Conservation (phyloP, 1,140 invertebrate species). For the Teleogryllus occipitalis region DNA sequence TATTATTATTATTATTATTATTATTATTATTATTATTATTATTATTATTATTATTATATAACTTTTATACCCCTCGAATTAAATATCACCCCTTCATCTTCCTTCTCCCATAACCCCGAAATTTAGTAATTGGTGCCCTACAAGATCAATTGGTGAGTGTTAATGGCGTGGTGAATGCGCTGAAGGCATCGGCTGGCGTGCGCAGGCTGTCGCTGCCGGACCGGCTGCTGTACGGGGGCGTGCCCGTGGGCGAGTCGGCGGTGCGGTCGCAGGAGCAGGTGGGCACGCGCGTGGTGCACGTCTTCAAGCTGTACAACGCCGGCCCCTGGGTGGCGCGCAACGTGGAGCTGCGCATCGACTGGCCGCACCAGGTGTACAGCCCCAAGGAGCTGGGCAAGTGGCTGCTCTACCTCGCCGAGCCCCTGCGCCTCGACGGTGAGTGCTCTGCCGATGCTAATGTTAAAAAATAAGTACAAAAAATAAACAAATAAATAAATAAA, state of each 20-base stretch:
- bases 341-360: constrained; percentile 71
- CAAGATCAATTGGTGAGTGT: too few species aligned
- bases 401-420: constrained; percentile 78
- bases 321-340: constrained; percentile 76
- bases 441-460: background rate
- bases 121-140: too few species aligned
- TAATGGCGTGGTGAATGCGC: too few species aligned
- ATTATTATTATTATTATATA: too few species aligned
- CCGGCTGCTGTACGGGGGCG: constrained; percentile 80
- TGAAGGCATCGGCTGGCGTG: too few species aligned
- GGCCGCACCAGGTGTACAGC: constrained; percentile 83
- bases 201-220: constrained; percentile 42
- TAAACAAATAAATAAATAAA: too few species aligned
- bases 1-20: too few species aligned
- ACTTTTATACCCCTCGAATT: too few species aligned
- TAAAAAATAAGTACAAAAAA: too few species aligned
- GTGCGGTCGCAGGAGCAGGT: constrained; percentile 78
- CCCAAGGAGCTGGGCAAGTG: constrained; percentile 73
- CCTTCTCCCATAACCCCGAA: too few species aligned
- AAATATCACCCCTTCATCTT: too few species aligned
- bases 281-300: constrained; percentile 74
- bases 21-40: too few species aligned
- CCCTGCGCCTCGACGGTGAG: background rate
- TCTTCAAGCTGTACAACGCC: constrained; percentile 75
- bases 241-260: constrained; percentile 68